Conservation (phyloP, 1,140 invertebrate species). For the Harlomillsia oculata region DNA sequence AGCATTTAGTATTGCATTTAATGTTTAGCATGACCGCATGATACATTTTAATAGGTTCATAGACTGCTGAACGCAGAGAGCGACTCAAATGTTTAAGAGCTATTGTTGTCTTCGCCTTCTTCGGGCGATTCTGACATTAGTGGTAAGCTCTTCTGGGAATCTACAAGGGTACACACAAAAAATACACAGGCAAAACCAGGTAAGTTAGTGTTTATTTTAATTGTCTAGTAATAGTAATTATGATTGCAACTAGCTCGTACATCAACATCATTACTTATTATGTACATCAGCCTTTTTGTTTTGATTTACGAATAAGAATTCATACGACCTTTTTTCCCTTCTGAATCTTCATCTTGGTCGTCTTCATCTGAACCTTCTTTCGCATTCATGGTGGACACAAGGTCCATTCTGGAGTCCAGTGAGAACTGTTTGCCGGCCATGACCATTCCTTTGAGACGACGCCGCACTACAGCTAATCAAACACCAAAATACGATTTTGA, state of each 20-base stretch:
- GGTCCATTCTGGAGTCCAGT: constrained; percentile 78
- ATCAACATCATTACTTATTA: too few species aligned
- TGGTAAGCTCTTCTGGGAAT: constrained; percentile 30
- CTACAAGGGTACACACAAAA: constrained; percentile 6
- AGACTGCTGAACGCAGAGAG: neutral
- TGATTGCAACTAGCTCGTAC: too few species aligned
- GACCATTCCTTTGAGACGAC: constrained; percentile 72
- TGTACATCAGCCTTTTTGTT: neutral
- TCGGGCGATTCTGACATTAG: constrained; percentile 31
- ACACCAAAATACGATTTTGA: too few species aligned
- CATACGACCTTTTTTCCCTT: constrained; percentile 29
- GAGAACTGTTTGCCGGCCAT: constrained; percentile 78
- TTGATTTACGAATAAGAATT: constrained; percentile 21
- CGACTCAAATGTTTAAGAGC: too few species aligned
- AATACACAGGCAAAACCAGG: constrained; percentile 11
- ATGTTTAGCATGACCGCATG: too few species aligned
- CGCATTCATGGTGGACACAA: constrained; percentile 55
- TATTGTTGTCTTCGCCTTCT: constrained; percentile 12
- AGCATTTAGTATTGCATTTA: too few species aligned
- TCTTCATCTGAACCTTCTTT: constrained; percentile 15
- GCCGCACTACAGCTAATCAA: constrained; percentile 54
- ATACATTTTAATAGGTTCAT: neutral
- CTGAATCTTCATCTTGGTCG: constrained; percentile 9
- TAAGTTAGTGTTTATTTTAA: constrained; percentile 5
- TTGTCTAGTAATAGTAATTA: neutral